Evolutionary conservation across 2,113 vertebrate genomes (phyloP), one percentile per base, ranked within the genome.

Genomic region (Setophaga coronata): DNA sequence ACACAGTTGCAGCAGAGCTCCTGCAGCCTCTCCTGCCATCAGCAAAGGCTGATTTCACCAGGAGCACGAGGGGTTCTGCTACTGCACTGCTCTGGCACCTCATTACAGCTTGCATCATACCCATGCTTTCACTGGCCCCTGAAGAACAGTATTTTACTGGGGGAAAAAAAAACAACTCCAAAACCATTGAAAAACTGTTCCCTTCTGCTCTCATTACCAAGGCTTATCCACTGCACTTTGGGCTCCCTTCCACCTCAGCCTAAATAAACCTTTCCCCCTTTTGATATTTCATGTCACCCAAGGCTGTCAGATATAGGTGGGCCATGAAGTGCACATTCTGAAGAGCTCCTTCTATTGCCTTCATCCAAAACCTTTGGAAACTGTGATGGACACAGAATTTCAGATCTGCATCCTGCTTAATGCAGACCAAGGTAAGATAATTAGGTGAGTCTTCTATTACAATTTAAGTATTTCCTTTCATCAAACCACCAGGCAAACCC

Each of bases 41-140:
- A 83, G 48, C 71, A 67, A 67, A 60, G 9, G 40, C 21, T 60
- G 31, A 7, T 93, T 89, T 61, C 67, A 73, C 50, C 57, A n/a
- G 38, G 10, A 40, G 26, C 47, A 45, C 0, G 0, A 47, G 6
- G 14, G 6, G 6, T 24, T 54, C n/a, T 65, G 43, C 48, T 51
- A 10, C 29, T 48, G 34, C 66, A 69, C 33, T 77, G 36, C 36
- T 80, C 80, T 64, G 69, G n/a, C 58, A 61, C 56, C 61, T 93
- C 18, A 1, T 53, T 86, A 43, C 64, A 61, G 7, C 13, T 84
- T 54, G 19, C 60, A 67, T 34, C 65, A 38, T 48, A 50, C 15
- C 45, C 69, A 25, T 1, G 2, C 24, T 38, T 87, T 42, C 36
- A 50, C 20, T 19, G 47, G 28, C 2, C 56, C 33, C 33, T 26